Conservation (phyloP, 2,888 invertebrate species). For the Prenolepis imparis region DNA sequence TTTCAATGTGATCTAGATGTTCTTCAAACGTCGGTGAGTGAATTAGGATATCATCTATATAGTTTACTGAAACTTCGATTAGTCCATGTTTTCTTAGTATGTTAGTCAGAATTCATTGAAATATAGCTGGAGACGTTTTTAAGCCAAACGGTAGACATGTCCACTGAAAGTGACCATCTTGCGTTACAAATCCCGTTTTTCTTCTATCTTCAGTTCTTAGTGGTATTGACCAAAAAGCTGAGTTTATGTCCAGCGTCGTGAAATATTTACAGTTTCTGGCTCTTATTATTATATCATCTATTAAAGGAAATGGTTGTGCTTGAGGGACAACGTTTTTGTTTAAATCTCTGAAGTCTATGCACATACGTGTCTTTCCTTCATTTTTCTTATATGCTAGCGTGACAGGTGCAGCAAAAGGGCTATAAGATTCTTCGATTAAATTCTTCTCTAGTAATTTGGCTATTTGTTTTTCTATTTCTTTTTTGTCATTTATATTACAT, state of each 20-base stretch:
- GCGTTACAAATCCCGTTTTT: neutral
- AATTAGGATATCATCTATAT: conserved; percentile 11
- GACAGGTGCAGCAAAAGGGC: no score
- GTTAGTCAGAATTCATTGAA: conserved; percentile 2
- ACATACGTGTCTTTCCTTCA: no score
- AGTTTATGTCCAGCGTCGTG: neutral
- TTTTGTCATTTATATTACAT: no score
- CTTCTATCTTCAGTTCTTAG: neutral
- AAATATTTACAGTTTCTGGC: no score
- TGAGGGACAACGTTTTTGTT: neutral
- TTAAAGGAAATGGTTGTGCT: neutral
- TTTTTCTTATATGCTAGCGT: no score
- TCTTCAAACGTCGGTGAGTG: conserved; percentile 10
- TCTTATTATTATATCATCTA: neutral
- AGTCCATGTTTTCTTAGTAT: conserved; percentile 37
- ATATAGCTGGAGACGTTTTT: conserved; percentile 52
- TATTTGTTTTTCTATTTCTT: no score
- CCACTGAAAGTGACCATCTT: neutral
- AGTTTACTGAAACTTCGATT: neutral
- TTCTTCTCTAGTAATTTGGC: no score
- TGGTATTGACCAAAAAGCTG: neutral
- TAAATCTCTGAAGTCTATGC: no score
- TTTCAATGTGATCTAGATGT: conserved; percentile 12
- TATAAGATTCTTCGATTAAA: no score
- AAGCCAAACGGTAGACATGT: conserved; percentile 60